Percentiles rank a stretch among this genome's conserved stretches.
Evolutionary conservation across 2,888 invertebrate species (phyloP).

Genomic region (Callosobruchus maculatus): DNA sequence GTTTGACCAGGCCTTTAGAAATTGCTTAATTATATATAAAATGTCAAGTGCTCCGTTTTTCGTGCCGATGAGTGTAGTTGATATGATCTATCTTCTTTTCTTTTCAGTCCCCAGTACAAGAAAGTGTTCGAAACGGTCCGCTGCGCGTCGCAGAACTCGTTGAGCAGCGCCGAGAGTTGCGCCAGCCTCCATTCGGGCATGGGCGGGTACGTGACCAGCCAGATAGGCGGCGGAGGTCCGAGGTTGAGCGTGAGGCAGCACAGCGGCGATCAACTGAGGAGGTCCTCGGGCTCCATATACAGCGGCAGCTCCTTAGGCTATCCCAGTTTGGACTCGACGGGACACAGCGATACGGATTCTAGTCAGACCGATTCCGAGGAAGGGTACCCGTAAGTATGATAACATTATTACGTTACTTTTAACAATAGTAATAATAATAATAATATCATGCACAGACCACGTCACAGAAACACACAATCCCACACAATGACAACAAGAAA

Average conservation of each 20-base stretch:
- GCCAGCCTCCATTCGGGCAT: slow-evolving; percentile 39
- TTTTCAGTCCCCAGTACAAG: slow-evolving; percentile 73
- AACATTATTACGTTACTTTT: not conserved
- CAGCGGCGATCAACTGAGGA: slow-evolving; percentile 37
- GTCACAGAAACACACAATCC: too few relatives aligned
- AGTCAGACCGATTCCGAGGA: slow-evolving; percentile 69
- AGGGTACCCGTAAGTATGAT: slow-evolving; percentile 63
- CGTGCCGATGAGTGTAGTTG: too few relatives aligned
- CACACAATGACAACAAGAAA: too few relatives aligned
- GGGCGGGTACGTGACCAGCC: slow-evolving; percentile 39
- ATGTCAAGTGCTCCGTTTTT: too few relatives aligned
- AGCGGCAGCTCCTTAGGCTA: slow-evolving; percentile 50
- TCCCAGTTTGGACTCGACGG: slow-evolving; percentile 55
- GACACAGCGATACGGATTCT: slow-evolving; percentile 56
- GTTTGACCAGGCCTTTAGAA: too few relatives aligned
- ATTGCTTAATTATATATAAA: too few relatives aligned
- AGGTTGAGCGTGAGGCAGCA: slow-evolving; percentile 52
- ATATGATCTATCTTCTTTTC: too few relatives aligned
- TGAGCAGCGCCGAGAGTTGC: slow-evolving; percentile 54
- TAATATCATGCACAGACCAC: too few relatives aligned
- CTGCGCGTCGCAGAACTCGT: slow-evolving; percentile 62
- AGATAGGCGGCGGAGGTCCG: slow-evolving; percentile 51
- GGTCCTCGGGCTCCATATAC: slow-evolving; percentile 54
- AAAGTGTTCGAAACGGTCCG: slow-evolving; percentile 90
- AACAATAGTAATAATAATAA: too few relatives aligned